Percentiles rank a stretch among this genome's conserved stretches.
These are phyloP conservation scores for Rhogogaster chlorosoma DNA, from an alignment of 2,888 invertebrate genomes.

Conservation along the genomic window DNA sequence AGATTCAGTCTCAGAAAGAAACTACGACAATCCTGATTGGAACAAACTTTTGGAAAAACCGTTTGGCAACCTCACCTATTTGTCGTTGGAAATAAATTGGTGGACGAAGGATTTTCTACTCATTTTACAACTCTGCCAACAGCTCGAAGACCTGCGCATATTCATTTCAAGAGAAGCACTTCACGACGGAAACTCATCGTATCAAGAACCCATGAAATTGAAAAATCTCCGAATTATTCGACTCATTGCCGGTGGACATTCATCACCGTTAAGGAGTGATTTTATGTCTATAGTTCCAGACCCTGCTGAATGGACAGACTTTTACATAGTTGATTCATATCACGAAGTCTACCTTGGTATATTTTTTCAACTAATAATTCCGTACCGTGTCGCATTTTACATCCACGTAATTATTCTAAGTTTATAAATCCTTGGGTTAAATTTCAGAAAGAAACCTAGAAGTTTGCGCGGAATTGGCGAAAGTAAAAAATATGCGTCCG, in stretches of 20 bases:
- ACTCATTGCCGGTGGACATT: background rate
- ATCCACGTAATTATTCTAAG: background rate
- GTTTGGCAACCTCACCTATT: background rate
- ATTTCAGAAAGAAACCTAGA: conserved; percentile 2
- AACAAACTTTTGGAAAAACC: background rate
- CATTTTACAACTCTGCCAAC: background rate
- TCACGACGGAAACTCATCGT: background rate
- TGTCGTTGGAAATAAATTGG: background rate
- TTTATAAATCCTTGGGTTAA: background rate
- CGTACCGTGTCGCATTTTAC: background rate
- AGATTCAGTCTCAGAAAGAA: background rate
- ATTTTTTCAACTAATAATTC: background rate
- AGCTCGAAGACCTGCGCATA: conserved; percentile 8
- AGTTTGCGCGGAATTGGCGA: background rate
- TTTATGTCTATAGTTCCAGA: background rate
- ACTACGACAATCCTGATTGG: background rate
- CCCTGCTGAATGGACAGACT: background rate
- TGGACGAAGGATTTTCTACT: background rate
- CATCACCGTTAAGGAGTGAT: background rate
- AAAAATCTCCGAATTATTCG: background rate
- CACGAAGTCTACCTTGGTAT: background rate
- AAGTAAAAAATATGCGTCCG: background rate
- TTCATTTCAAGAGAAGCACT: background rate
- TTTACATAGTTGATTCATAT: background rate
- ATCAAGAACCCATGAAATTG: background rate